A percentile compares a stretch with the other conserved stretches of the same genome.
Conservation (phyloP, 2,888 invertebrate species). For the Suillia variegata region DNA sequence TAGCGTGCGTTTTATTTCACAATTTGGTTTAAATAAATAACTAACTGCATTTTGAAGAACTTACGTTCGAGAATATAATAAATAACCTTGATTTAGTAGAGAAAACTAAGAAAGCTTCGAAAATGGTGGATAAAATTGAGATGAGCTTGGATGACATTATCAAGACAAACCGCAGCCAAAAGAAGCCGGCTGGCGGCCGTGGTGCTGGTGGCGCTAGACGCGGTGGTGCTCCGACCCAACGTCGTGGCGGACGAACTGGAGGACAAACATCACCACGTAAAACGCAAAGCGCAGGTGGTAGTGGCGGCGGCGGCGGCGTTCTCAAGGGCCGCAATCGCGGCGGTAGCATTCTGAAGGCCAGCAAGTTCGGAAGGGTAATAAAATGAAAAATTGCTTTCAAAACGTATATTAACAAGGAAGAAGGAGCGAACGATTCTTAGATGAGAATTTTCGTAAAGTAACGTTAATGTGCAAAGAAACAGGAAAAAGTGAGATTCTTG, state of each 20-base stretch:
- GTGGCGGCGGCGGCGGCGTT: conserved; percentile 63
- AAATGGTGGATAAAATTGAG: conserved; percentile 94
- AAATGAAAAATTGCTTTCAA: conserved; percentile 28
- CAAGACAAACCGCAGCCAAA: conserved; percentile 72
- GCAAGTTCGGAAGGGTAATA: conserved; percentile 61
- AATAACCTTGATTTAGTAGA: conserved; percentile 1
- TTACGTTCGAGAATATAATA: background rate
- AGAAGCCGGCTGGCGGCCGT: conserved; percentile 67
- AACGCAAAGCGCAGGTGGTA: conserved; percentile 52
- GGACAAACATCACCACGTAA: conserved; percentile 59
- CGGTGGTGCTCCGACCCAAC: conserved; percentile 63
- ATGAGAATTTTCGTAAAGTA: conserved; percentile 8
- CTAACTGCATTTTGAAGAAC: no score
- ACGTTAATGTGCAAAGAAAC: background rate
- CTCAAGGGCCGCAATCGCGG: conserved; percentile 76
- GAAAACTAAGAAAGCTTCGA: conserved; percentile 57
- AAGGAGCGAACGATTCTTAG: conserved; percentile 11
- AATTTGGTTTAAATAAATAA: no score
- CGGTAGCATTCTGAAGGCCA: conserved; percentile 65
- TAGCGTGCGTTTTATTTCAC: no score
- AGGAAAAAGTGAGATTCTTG: background rate
- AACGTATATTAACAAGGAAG: no score
- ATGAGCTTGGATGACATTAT: conserved; percentile 98
- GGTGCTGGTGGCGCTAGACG: conserved; percentile 61
- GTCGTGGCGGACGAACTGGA: conserved; percentile 65